Conservation (phyloP, 1,140 invertebrate genomes). For the Solenopsis fugax region DNA sequence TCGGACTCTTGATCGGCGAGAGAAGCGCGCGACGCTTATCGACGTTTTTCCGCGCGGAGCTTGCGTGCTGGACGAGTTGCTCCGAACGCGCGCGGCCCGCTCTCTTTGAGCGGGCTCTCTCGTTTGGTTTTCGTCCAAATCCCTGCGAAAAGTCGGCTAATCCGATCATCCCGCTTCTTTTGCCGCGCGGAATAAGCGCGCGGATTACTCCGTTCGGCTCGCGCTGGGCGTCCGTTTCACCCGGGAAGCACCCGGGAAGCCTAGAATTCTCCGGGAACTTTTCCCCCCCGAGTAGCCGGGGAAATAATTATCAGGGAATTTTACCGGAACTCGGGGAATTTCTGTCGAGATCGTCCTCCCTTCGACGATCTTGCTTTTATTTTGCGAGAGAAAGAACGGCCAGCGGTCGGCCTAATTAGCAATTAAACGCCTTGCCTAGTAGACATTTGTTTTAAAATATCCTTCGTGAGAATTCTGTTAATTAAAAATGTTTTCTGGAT, state of each 20-base stretch:
- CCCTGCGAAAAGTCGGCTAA: slow-evolving; percentile 62
- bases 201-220: slow-evolving; percentile 21
- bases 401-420: neutral
- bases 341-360: neutral
- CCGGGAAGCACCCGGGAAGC: neutral
- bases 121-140: slow-evolving; percentile 68
- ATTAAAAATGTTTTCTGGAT: neutral
- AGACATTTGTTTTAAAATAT: neutral
- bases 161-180: slow-evolving; percentile 54
- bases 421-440: neutral
- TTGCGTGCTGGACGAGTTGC: slow-evolving; percentile 83
- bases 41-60: slow-evolving; percentile 82
- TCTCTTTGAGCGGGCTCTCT: slow-evolving; percentile 63
- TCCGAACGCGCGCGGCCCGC: slow-evolving; percentile 63
- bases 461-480: neutral
- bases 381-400: neutral
- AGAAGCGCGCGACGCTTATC: slow-evolving; percentile 78
- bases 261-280: neutral
- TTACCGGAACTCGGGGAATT: slow-evolving; percentile 3
- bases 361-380: slow-evolving; percentile 17
- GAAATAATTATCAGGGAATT: slow-evolving; percentile 30
- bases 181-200: slow-evolving; percentile 44
- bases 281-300: neutral
- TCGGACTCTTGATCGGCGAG: slow-evolving; percentile 25
- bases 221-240: neutral